phyloP scores from a whole-genome alignment of 2,113 vertebrate genomes.

The Tricholaema leucomelas region DNA sequence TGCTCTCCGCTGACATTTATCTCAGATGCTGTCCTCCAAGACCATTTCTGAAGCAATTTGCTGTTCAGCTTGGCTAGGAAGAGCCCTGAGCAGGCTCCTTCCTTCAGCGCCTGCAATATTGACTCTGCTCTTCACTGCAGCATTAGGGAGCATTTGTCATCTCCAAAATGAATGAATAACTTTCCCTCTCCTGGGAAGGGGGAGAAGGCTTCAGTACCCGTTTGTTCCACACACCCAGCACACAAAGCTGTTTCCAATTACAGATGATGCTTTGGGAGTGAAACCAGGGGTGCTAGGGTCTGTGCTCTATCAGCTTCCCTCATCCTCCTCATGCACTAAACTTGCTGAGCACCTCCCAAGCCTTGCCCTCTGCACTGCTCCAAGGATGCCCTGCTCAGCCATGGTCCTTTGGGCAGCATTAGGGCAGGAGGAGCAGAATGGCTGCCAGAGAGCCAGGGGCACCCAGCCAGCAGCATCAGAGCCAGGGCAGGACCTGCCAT shows the following conservation, averaged over 20 bases:
- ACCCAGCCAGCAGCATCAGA: not conserved
- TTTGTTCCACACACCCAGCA: conserved; percentile 1
- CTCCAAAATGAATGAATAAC: conserved; percentile 58
- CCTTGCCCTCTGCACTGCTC: not conserved
- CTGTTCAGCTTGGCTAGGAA: conserved; percentile 38
- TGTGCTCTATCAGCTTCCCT: not conserved
- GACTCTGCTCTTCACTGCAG: conserved; percentile 60
- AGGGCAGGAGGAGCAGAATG: not conserved
- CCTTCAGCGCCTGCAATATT: conserved; percentile 15
- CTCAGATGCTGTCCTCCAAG: not conserved
- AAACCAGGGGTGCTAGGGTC: not conserved
- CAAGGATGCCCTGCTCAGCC: not conserved
- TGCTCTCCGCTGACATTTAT: conserved; percentile 21
- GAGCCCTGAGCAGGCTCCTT: conserved; percentile 42
- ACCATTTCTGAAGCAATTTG: conserved; percentile 29
- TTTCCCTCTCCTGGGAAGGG: conserved; percentile 36
- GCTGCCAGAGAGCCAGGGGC: not conserved
- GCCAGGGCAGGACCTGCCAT: not conserved
- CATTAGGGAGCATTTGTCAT: conserved; percentile 57
- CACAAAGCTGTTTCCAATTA: conserved; percentile 3
- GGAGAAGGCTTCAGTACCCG: not conserved
- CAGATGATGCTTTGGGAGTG: not conserved
- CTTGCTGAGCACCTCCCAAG: accelerated
- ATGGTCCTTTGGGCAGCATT: accelerated
- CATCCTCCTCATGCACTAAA: not conserved